Evolutionary conservation across 37 sponge, comb jelly and placozoan genomes (phyloP).

Genomic region (Axinella damicornis): DNA sequence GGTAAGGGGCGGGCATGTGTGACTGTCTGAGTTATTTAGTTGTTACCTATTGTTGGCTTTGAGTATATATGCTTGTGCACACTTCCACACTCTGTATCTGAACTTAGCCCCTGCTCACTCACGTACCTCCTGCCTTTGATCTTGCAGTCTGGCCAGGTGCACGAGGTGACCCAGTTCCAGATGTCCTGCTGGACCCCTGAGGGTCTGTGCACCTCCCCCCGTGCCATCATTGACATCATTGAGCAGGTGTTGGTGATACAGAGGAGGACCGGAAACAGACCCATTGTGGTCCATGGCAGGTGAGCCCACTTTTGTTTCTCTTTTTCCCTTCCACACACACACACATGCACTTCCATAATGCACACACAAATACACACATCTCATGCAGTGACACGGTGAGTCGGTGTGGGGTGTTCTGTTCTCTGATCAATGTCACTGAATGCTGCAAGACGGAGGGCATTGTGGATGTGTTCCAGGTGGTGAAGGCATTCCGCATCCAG

Average conservation of each 20-base stretch:
- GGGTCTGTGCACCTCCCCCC: conserved; percentile 24
- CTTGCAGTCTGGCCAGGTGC: conserved; percentile 1
- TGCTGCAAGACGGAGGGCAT: conserved; percentile 37
- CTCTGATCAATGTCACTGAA: conserved; percentile 12
- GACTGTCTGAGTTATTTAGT: too few relatives aligned
- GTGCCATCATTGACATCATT: conserved; percentile 23
- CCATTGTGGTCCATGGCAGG: conserved; percentile 68
- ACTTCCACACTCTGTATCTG: too few relatives aligned
- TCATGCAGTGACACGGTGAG: neutral
- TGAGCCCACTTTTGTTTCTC: too few relatives aligned
- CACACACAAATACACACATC: too few relatives aligned
- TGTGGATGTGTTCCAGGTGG: conserved; percentile 60
- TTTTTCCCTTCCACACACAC: too few relatives aligned
- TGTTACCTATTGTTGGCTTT: too few relatives aligned
- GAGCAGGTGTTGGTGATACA: conserved; percentile 54
- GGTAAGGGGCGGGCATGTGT: neutral
- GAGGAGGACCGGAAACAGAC: conserved; percentile 64
- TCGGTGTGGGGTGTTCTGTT: conserved; percentile 33
- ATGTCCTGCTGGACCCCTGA: conserved; percentile 48
- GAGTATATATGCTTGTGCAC: too few relatives aligned
- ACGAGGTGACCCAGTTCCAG: conserved; percentile 57
- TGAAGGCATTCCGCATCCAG: conserved; percentile 51
- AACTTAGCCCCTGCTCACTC: too few relatives aligned
- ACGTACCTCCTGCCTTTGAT: too few relatives aligned
- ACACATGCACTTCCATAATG: too few relatives aligned